These are phyloP conservation scores for Dioctria rufipes DNA, from an alignment of 2,888 invertebrate species.

Conservation along the genomic window DNA sequence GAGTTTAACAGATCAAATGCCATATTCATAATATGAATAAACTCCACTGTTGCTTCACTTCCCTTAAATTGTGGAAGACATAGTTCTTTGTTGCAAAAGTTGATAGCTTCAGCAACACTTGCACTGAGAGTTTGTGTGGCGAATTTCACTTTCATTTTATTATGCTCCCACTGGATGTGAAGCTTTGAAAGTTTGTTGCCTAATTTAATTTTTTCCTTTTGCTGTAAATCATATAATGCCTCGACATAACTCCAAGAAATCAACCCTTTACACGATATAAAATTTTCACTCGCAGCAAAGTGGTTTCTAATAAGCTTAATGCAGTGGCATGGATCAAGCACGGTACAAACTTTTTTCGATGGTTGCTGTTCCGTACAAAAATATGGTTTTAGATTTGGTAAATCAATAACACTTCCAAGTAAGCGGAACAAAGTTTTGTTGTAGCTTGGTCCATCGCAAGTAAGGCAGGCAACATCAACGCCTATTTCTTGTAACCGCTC, in stretches of 20 bases:
- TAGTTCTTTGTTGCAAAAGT: not conserved
- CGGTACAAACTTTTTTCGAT: not conserved
- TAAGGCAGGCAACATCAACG: not conserved
- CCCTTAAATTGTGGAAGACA: no score
- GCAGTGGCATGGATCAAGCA: not conserved
- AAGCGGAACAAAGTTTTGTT: slow-evolving; percentile 1
- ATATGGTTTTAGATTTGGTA: not conserved
- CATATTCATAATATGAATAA: no score
- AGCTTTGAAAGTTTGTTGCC: not conserved
- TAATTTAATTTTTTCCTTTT: not conserved
- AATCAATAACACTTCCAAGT: not conserved
- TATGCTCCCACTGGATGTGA: not conserved
- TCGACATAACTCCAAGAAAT: not conserved
- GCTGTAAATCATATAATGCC: not conserved
- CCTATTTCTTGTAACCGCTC: not conserved
- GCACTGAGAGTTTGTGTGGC: not conserved
- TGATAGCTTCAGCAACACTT: not conserved
- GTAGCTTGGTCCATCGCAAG: slow-evolving; percentile 3
- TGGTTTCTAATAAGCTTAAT: not conserved
- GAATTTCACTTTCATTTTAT: not conserved
- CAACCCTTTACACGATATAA: not conserved
- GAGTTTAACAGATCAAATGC: no score
- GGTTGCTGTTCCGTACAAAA: not conserved
- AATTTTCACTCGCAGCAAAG: not conserved
- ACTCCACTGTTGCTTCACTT: no score